These are phyloP conservation scores for Agonopterix alstromeriana DNA, from an alignment of 2,888 invertebrate species.

Conservation along the genomic window DNA sequence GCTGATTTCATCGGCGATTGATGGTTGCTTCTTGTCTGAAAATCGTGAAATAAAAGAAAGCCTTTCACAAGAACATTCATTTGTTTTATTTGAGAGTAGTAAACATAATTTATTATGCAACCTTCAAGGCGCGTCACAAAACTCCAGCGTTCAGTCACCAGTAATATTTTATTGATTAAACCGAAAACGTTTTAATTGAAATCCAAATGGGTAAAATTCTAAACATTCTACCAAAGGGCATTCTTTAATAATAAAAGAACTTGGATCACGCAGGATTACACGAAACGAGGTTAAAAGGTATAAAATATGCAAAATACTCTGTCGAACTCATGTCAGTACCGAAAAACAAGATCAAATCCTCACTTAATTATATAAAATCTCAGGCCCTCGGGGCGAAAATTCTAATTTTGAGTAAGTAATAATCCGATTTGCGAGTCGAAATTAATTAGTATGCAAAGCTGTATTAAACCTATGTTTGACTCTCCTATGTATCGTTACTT, in stretches of 20 bases:
- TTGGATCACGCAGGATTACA: not conserved
- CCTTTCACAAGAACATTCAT: too few species aligned
- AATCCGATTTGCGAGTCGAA: slow-evolving; percentile 30
- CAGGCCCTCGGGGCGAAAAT: slow-evolving; percentile 17
- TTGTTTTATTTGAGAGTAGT: too few species aligned
- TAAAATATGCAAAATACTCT: slow-evolving; percentile 3
- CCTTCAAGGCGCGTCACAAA: too few species aligned
- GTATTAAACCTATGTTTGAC: slow-evolving; percentile 26
- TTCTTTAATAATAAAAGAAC: not conserved
- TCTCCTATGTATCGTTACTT: slow-evolving; percentile 16
- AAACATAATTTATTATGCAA: too few species aligned
- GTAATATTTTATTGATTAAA: too few species aligned
- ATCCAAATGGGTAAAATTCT: too few species aligned
- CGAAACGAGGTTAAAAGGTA: not conserved
- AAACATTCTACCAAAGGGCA: too few species aligned
- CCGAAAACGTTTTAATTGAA: too few species aligned
- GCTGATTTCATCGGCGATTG: too few species aligned
- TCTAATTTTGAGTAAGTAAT: slow-evolving; percentile 12
- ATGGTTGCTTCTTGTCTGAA: too few species aligned
- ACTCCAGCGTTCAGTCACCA: too few species aligned
- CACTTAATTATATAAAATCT: slow-evolving; percentile 16
- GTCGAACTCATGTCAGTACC: slow-evolving; percentile 1
- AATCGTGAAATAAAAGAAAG: too few species aligned
- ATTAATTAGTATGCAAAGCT: slow-evolving; percentile 41
- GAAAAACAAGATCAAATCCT: slow-evolving; percentile 17